Evolutionary conservation across 2,888 invertebrate genomes (phyloP).

Genomic region (Blomia tropicalis): DNA sequence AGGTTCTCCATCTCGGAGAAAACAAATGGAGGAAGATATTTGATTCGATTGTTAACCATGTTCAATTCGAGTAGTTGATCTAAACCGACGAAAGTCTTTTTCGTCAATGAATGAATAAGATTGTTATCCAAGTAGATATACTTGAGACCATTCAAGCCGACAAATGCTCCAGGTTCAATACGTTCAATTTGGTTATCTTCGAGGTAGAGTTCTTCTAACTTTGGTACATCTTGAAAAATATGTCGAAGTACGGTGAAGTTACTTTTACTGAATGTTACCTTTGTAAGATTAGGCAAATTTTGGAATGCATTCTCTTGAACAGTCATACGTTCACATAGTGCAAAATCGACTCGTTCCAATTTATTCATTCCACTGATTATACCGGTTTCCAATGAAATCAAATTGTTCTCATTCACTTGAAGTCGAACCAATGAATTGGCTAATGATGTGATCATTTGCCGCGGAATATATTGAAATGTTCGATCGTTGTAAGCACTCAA

Average conservation of each 20-base stretch:
- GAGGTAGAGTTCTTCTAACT: neutral
- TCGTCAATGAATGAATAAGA: neutral
- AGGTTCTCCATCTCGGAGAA: neutral
- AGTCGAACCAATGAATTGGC: neutral
- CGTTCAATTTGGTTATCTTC: neutral
- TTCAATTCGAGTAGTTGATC: neutral
- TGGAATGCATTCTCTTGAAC: neutral
- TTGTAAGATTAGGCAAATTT: neutral
- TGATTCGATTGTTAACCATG: neutral
- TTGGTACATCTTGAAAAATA: neutral
- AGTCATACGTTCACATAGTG: neutral
- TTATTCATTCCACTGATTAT: neutral
- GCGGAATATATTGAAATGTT: neutral
- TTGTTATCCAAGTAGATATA: conserved; percentile 4
- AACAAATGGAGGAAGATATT: neutral
- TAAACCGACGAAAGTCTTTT: neutral
- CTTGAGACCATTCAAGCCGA: neutral
- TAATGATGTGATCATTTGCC: neutral
- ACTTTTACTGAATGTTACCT: neutral
- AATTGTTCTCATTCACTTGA: neutral
- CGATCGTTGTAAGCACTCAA: neutral
- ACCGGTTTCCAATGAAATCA: neutral
- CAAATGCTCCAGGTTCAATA: conserved; percentile 2
- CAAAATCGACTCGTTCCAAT: neutral
- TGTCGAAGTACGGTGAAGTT: neutral